Evolutionary conservation across 37 sponge, comb jelly and placozoan genomes (phyloP), one percentile per base, ranked within the genome.

Genomic region (Axinella damicornis): DNA sequence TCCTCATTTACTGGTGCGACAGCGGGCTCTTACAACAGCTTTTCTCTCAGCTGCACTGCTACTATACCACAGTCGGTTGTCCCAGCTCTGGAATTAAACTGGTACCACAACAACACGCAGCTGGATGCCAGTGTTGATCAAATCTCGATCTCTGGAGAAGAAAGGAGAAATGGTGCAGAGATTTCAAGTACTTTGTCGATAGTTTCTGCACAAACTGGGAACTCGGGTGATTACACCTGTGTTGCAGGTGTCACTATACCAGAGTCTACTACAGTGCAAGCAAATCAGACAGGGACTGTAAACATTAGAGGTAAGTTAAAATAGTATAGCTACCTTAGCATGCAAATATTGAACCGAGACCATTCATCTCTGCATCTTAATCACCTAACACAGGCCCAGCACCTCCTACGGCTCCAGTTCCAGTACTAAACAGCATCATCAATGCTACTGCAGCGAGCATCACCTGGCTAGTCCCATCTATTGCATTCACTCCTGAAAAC

Each of bases 401-500:
- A n/a, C n/a, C 56, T 39, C 74, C 74, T 9, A 73, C 11, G 9
- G 28, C 19, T 4, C 24, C n/a, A 4, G 39, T 20, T 40, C 17
- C 74, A 38, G n/a, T n/a, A n/a, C n/a, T n/a, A n/a, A n/a, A n/a
- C n/a, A n/a, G n/a, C n/a, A n/a, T n/a, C n/a, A 21, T 32, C 13
- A 54, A 73, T n/a, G 74, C 74, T 28, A 14, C 56, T 30, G 53
- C 53, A 5, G 74, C 74, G 21, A 14, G 27, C 22, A 73, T 73
- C n/a, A 73, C 9, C 74, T 73, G 74, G 74, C 41, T 73, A 53
- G 74, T 73, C 27, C 21, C 74, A 20, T 9, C 54, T 5, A 73
- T 53, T 73, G 74, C 74, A 73, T 73, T 53, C 31, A 73, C 74
- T 22, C 55, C 74, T 53, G 79, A 78, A 28, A 60, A 39, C 53